Conservation (phyloP, 2,113 vertebrate species). For the Chionodraco myersi region DNA sequence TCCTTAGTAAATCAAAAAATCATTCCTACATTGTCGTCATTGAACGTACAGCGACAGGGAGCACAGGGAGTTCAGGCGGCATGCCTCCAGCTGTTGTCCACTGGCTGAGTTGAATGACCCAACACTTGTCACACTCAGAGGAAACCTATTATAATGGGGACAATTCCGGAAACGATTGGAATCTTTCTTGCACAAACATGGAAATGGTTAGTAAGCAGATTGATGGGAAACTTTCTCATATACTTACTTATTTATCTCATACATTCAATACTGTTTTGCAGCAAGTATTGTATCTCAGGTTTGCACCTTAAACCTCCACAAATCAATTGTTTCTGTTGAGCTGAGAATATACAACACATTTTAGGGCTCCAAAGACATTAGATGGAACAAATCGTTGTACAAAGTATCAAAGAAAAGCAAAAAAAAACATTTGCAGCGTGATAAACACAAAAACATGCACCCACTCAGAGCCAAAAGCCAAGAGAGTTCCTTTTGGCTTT, state of each 20-base stretch:
- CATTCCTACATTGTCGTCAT: conserved; percentile 6
- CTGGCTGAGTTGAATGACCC: conserved; percentile 14
- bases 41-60: conserved; percentile 13
- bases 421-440: conserved; percentile 17
- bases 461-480: conserved; percentile 56
- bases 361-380: conserved; percentile 21
- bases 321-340: conserved; percentile 20
- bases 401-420: neutral
- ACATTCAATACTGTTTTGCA: conserved; percentile 25
- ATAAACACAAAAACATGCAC: conserved; percentile 57
- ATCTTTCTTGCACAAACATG: conserved; percentile 26
- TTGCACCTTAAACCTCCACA: conserved; percentile 13
- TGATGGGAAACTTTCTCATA: conserved; percentile 15
- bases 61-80: neutral
- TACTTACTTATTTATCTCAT: conserved; percentile 8
- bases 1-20: conserved; percentile 17
- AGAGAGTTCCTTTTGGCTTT: conserved; percentile 62
- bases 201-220: conserved; percentile 25
- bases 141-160: conserved; percentile 14
- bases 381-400: conserved; percentile 11
- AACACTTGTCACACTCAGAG: conserved; percentile 8
- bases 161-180: conserved; percentile 28
- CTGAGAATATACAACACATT: conserved; percentile 7
- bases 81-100: conserved; percentile 40
- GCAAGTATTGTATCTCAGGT: conserved; percentile 9